Percentiles rank a stretch among this genome's conserved stretches.
Conservation (phyloP, 2,797 vertebrate genomes). For the Aulostomus chinensis region DNA sequence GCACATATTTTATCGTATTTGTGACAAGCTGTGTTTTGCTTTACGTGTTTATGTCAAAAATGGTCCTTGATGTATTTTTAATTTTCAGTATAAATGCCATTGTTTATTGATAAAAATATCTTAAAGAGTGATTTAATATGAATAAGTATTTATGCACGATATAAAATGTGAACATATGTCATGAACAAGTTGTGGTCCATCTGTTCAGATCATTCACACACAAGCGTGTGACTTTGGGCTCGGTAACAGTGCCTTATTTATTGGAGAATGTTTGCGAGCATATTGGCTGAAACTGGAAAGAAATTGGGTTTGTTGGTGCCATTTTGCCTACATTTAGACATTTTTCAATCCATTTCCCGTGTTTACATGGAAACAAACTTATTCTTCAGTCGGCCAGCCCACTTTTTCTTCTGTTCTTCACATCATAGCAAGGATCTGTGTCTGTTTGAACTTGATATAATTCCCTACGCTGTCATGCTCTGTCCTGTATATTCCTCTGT, state of each 20-base stretch:
- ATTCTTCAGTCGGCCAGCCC: slow-evolving; percentile 22
- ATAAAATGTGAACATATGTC: slow-evolving; percentile 67
- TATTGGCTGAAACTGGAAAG: slow-evolving; percentile 64
- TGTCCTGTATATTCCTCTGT: slow-evolving; percentile 87
- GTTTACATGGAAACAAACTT: slow-evolving; percentile 15
- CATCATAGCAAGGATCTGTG: slow-evolving; percentile 51
- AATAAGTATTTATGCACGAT: slow-evolving; percentile 76
- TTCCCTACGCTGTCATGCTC: slow-evolving; percentile 74
- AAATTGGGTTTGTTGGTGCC: slow-evolving; percentile 44
- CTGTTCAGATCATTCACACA: slow-evolving; percentile 35
- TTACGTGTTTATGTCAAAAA: slow-evolving; percentile 28
- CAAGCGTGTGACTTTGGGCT: slow-evolving; percentile 28
- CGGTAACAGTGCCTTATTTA: slow-evolving; percentile 70
- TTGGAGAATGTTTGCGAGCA: slow-evolving; percentile 54
- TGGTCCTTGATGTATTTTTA: slow-evolving; percentile 32
- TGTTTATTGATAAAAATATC: slow-evolving; percentile 66
- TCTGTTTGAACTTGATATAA: slow-evolving; percentile 60
- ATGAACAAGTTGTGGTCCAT: slow-evolving; percentile 44
- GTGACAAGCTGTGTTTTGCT: slow-evolving; percentile 29
- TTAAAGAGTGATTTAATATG: slow-evolving; percentile 71
- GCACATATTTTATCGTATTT: slow-evolving; percentile 32
- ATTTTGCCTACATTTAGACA: slow-evolving; percentile 31
- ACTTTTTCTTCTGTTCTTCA: slow-evolving; percentile 24
- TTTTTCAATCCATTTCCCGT: slow-evolving; percentile 11
- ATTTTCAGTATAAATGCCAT: slow-evolving; percentile 50